A percentile compares a stretch with the other conserved stretches of the same genome.
phyloP scores from a whole-genome alignment of 2,113 vertebrate genomes.

The Gnathonemus echidnorhynchus region DNA sequence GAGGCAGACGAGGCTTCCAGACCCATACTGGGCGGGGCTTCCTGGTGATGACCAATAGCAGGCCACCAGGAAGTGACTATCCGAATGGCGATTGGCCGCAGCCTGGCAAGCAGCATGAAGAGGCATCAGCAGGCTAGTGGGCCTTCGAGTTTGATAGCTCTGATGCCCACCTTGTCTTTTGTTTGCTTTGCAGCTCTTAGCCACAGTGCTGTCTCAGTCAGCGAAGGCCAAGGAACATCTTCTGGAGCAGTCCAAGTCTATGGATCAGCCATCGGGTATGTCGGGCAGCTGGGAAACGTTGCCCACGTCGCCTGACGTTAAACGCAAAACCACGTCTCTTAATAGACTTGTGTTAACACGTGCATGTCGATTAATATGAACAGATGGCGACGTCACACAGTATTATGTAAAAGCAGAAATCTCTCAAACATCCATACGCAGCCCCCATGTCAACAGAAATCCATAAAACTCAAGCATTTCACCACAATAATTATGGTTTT shows the following conservation, averaged over 20 bases:
- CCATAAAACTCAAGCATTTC: neutral
- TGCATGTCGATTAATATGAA: neutral
- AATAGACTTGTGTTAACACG: neutral
- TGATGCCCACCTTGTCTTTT: slow-evolving; percentile 8
- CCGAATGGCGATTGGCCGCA: neutral
- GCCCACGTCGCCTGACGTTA: neutral
- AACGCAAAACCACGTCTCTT: neutral
- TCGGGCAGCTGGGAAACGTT: slow-evolving; percentile 22
- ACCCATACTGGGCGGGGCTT: neutral
- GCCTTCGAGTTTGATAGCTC: neutral
- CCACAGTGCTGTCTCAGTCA: slow-evolving; percentile 90
- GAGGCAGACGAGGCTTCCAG: neutral
- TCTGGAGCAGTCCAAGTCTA: slow-evolving; percentile 76
- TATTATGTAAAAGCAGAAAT: neutral
- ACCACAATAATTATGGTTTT: neutral
- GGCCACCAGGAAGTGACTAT: neutral
- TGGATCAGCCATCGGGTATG: slow-evolving; percentile 73
- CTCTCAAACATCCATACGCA: neutral
- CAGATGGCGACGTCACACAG: neutral
- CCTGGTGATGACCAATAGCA: neutral
- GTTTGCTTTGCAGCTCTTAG: slow-evolving; percentile 71
- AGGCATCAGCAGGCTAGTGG: neutral
- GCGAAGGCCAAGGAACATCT: slow-evolving; percentile 78
- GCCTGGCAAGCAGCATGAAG: neutral
- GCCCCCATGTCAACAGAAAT: neutral